Evolutionary conservation across 2,797 vertebrate genomes (phyloP).

Genomic region (Pachyuromys duprasi): DNA sequence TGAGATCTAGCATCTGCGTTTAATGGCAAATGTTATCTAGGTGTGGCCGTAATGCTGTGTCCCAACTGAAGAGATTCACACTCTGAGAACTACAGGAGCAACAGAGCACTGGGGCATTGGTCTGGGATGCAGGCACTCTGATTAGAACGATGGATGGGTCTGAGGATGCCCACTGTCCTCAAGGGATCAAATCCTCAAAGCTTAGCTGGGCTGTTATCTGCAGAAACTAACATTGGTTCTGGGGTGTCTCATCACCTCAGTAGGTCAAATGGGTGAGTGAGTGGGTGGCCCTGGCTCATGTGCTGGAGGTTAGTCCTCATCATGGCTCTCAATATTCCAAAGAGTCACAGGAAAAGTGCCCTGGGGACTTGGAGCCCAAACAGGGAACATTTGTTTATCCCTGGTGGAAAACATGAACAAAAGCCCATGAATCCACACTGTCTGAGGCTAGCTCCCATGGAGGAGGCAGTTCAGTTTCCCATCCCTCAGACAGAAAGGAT

Average conservation of each 20-base stretch:
- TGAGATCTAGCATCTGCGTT: constrained; percentile 27
- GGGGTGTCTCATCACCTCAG: background rate
- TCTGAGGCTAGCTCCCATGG: background rate
- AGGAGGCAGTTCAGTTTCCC: background rate
- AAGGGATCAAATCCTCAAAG: background rate
- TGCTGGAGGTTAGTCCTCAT: background rate
- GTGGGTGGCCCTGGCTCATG: background rate
- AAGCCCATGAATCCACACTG: background rate
- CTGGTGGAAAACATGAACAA: background rate
- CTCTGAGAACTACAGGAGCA: background rate
- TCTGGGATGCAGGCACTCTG: background rate
- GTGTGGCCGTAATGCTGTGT: background rate
- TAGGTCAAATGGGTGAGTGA: background rate
- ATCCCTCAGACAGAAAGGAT: background rate
- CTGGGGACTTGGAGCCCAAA: constrained; percentile 1
- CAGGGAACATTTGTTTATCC: background rate
- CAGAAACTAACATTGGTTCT: background rate
- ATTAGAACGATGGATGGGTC: background rate
- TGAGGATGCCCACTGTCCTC: background rate
- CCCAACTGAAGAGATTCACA: background rate
- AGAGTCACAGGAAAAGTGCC: constrained; percentile 18
- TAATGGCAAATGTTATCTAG: constrained; percentile 1
- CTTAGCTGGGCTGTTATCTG: background rate
- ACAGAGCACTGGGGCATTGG: background rate
- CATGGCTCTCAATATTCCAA: background rate